Conservation (phyloP, 1,140 invertebrate species). For the Diorhabda elongata region DNA sequence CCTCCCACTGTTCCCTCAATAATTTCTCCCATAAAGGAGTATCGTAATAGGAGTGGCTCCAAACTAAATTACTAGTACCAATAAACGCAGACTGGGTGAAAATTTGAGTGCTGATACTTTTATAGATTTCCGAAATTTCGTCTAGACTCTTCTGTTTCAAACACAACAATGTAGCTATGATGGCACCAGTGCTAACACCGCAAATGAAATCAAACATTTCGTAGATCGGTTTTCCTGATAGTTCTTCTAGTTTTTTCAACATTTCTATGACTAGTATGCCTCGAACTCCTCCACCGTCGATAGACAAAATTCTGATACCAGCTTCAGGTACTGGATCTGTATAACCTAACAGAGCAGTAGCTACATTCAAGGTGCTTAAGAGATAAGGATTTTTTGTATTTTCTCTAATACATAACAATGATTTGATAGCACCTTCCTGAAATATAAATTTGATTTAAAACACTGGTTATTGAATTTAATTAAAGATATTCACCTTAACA, state of each 20-base stretch:
- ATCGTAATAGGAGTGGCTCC: slow-evolving; percentile 88
- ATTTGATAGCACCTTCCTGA: slow-evolving; percentile 60
- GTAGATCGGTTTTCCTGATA: slow-evolving; percentile 62
- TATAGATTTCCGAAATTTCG: slow-evolving; percentile 27
- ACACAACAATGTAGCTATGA: slow-evolving; percentile 40
- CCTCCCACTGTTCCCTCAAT: slow-evolving; percentile 67
- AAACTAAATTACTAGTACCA: slow-evolving; percentile 76
- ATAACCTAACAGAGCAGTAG: slow-evolving; percentile 72
- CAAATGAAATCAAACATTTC: slow-evolving; percentile 87
- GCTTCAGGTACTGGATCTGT: slow-evolving; percentile 62
- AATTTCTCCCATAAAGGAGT: slow-evolving; percentile 80
- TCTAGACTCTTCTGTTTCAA: slow-evolving; percentile 29
- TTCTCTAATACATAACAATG: slow-evolving; percentile 53
- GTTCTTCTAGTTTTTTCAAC: slow-evolving; percentile 69
- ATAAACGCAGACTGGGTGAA: slow-evolving; percentile 67
- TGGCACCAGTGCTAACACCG: slow-evolving; percentile 87
- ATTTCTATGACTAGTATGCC: slow-evolving; percentile 80
- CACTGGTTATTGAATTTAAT: no score
- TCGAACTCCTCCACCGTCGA: slow-evolving; percentile 88
- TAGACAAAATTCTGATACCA: slow-evolving; percentile 78
- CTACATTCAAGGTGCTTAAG: slow-evolving; percentile 54
- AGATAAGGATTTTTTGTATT: slow-evolving; percentile 48
- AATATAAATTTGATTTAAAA: no score
- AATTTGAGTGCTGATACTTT: slow-evolving; percentile 62
- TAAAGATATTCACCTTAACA: slow-evolving; percentile 56